These are phyloP conservation scores for Drosophila pseudotakahashii DNA, from an alignment of 2,888 invertebrate species.

Conservation along the genomic window DNA sequence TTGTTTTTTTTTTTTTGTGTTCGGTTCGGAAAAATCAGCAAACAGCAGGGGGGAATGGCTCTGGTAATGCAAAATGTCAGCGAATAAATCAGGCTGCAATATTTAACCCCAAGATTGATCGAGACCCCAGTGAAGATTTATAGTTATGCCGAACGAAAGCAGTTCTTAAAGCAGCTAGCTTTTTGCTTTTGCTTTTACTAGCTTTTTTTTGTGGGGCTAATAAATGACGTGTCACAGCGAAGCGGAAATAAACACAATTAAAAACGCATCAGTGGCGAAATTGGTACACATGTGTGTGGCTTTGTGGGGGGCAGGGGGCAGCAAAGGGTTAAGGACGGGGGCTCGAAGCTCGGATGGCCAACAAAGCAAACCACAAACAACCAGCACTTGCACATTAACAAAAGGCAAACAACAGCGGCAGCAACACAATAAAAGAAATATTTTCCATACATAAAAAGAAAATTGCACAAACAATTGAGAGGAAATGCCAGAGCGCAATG, in stretches of 20 bases:
- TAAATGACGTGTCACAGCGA: slow-evolving; percentile 74
- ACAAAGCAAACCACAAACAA: slow-evolving; percentile 28
- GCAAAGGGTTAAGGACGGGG: slow-evolving; percentile 6
- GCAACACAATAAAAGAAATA: slow-evolving; percentile 15
- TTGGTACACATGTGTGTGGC: slow-evolving; percentile 29
- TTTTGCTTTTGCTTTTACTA: background rate
- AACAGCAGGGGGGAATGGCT: background rate
- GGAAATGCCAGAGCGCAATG: slow-evolving; percentile 4
- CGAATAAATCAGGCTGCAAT: slow-evolving; percentile 22
- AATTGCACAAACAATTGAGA: slow-evolving; percentile 38
- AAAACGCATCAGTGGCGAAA: slow-evolving; percentile 77
- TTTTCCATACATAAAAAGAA: slow-evolving; percentile 30
- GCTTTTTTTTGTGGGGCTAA: slow-evolving; percentile 50
- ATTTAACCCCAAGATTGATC: slow-evolving; percentile 18
- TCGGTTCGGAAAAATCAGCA: background rate
- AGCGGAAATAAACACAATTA: slow-evolving; percentile 81
- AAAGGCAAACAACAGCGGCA: slow-evolving; percentile 30
- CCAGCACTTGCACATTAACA: slow-evolving; percentile 29
- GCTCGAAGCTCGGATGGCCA: background rate
- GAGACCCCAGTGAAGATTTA: background rate
- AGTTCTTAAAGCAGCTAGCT: background rate
- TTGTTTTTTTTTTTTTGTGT: background rate
- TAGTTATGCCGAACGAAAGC: background rate
- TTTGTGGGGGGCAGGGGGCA: background rate
- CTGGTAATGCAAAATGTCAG: slow-evolving; percentile 19